Percentiles rank a stretch among this genome's conserved stretches.
Evolutionary conservation across 92 coral and sea anemone species (phyloP).

Genomic region (Phenganax marumi): DNA sequence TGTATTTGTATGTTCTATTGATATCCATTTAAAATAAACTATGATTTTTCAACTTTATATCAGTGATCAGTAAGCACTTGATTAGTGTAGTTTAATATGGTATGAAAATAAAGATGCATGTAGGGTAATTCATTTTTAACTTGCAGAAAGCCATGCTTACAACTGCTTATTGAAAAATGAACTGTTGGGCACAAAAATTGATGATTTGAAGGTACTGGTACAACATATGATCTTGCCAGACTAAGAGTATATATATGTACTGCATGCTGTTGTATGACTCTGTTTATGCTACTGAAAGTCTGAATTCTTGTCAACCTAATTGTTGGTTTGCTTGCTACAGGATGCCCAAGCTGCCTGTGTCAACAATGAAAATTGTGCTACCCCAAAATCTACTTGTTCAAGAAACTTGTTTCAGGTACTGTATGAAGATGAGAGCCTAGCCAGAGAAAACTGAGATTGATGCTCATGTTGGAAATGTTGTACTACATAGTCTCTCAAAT

Average conservation of each 20-base stretch:
- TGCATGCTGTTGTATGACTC: background rate
- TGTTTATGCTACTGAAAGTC: background rate
- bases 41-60: too few relatives aligned
- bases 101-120: background rate
- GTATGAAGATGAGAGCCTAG: too few relatives aligned
- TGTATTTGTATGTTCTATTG: too few relatives aligned
- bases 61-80: too few relatives aligned
- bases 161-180: constrained; percentile 93
- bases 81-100: too few relatives aligned
- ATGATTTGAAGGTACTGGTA: constrained; percentile 77
- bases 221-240: too few relatives aligned
- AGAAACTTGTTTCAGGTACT: constrained; percentile 90
- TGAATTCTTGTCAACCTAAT: background rate
- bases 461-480: too few relatives aligned
- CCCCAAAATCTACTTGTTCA: constrained; percentile 81
- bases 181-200: constrained; percentile 87
- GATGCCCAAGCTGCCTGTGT: constrained; percentile 48
- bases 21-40: too few relatives aligned
- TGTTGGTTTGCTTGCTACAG: background rate
- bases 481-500: background rate
- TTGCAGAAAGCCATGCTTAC: constrained; percentile 85
- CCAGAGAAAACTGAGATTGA: too few relatives aligned
- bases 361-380: constrained; percentile 79
- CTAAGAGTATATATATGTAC: background rate
- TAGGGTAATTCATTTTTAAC: background rate